Evolutionary conservation across 2,888 invertebrate species (phyloP).

Genomic region (Trachelus troglodyta): DNA sequence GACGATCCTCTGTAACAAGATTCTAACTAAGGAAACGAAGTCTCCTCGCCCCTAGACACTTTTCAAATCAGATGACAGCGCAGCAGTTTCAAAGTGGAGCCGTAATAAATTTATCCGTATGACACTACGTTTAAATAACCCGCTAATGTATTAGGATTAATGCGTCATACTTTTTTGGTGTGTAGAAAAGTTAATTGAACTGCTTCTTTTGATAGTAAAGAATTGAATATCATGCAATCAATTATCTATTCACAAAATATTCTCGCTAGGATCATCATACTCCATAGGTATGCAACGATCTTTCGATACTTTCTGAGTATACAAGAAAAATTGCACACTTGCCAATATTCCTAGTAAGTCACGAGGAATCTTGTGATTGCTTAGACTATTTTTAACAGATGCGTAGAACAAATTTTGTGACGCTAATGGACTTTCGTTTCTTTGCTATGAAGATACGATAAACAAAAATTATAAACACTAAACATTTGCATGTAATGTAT

Average conservation of each 20-base stretch:
- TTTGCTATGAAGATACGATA: not conserved
- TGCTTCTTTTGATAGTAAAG: not conserved
- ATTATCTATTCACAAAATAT: not conserved
- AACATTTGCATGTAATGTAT: not conserved
- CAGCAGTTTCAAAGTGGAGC: not conserved
- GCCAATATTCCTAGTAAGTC: not conserved
- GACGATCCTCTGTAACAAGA: not conserved
- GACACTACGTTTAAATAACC: not conserved
- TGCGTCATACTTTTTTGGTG: not conserved
- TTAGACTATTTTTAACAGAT: not conserved
- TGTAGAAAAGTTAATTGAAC: not conserved
- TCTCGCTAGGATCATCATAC: not conserved
- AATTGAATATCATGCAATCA: not conserved
- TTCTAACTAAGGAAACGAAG: not conserved
- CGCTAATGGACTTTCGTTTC: not conserved
- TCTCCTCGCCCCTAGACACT: not conserved
- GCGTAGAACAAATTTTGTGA: not conserved
- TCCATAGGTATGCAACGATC: not conserved
- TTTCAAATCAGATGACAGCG: not conserved
- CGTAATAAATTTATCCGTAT: not conserved
- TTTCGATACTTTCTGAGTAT: not conserved
- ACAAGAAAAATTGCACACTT: not conserved
- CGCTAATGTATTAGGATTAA: not conserved
- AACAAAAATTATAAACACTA: not conserved
- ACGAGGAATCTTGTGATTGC: not conserved